phyloP scores from a whole-genome alignment of 2,888 invertebrate genomes.

The Prosopocoilus inquinatus region DNA sequence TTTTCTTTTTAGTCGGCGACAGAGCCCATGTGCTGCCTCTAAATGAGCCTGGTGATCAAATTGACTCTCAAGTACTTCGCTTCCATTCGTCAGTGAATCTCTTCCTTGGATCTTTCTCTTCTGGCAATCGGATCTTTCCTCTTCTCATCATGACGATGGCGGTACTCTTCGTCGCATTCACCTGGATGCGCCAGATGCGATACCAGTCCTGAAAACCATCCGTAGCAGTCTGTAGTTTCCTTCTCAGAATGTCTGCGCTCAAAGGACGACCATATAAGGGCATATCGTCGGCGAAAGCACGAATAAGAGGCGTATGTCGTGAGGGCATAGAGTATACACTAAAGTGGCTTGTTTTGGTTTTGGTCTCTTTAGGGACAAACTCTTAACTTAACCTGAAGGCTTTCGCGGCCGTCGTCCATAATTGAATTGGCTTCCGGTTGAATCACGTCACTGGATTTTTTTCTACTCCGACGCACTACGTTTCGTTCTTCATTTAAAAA shows the following conservation, averaged over 20 bases:
- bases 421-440: too few species aligned
- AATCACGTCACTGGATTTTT: too few species aligned
- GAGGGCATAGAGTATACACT: too few species aligned
- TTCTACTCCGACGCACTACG: too few species aligned
- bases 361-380: too few species aligned
- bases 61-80: neutral
- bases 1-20: neutral
- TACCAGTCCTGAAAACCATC: neutral
- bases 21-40: neutral
- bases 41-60: neutral
- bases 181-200: neutral
- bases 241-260: neutral
- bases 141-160: neutral
- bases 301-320: too few species aligned
- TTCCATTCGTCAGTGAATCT: neutral
- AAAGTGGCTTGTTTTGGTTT: too few species aligned
- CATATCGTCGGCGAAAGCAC: constrained; percentile 2
- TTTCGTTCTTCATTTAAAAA: too few species aligned
- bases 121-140: neutral
- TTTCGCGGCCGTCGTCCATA: too few species aligned
- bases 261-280: neutral
- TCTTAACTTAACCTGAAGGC: too few species aligned
- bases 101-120: neutral
- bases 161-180: neutral
- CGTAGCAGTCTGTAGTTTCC: neutral